Percentiles rank a stretch among this genome's conserved stretches.
Evolutionary conservation across 2,888 invertebrate species (phyloP).

Genomic region (Drosophila neotestacea): DNA sequence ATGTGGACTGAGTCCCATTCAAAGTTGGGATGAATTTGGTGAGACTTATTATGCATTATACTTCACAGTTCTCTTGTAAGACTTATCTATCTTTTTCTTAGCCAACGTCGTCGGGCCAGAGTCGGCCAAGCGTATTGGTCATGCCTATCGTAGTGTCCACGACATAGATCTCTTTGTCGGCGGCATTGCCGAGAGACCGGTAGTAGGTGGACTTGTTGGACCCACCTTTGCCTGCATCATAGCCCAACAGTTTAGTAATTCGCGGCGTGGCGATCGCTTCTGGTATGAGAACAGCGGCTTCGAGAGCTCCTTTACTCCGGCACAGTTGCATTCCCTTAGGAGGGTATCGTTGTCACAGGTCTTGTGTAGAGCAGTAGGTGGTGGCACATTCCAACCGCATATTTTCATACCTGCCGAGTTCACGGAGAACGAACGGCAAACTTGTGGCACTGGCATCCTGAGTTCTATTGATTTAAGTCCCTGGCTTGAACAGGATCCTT

Average conservation of each 20-base stretch:
- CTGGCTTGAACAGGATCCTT: conserved; percentile 85
- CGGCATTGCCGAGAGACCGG: conserved; percentile 92
- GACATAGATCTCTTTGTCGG: conserved; percentile 95
- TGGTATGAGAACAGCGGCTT: conserved; percentile 93
- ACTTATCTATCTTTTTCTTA: conserved; percentile 3
- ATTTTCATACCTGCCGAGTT: conserved; percentile 84
- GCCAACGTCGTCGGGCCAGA: conserved; percentile 88
- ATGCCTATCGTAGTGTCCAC: conserved; percentile 89
- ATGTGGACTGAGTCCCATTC: conserved; percentile 90
- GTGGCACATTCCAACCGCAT: conserved; percentile 85
- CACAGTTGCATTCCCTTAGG: conserved; percentile 91
- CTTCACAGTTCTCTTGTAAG: background rate
- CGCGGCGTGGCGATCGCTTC: conserved; percentile 92
- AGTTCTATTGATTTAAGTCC: conserved; percentile 83
- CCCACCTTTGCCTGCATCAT: conserved; percentile 95
- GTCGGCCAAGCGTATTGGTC: conserved; percentile 88
- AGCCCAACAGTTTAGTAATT: conserved; percentile 92
- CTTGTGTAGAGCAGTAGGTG: conserved; percentile 84
- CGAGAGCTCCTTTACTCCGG: conserved; percentile 91
- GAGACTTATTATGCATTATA: background rate
- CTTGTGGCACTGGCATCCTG: conserved; percentile 80
- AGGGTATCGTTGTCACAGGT: conserved; percentile 90
- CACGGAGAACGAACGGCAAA: conserved; percentile 81
- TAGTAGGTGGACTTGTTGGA: conserved; percentile 91
- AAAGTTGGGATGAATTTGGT: conserved; percentile 89